Evolutionary conservation across 2,797 vertebrate species (phyloP), one percentile per base, ranked within the genome.

Genomic region (Sebastes paucispinis): DNA sequence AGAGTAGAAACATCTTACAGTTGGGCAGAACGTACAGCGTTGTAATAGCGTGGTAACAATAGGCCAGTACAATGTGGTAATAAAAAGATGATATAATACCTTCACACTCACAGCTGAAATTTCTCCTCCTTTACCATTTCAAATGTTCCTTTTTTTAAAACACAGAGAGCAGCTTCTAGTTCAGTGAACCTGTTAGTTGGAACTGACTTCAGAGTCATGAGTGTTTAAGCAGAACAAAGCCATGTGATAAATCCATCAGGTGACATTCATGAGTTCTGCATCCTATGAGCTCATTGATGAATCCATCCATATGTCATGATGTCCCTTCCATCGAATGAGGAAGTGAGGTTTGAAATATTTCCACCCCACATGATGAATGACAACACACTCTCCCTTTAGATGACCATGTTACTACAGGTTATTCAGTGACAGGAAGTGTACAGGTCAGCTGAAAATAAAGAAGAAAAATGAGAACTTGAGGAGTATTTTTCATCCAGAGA

Each of bases 311-410:
- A n/a, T n/a, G 32, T 4, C 14, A 31, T 16, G 3, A 47, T 18
- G 25, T 50, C 3, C 9, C 0, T 47, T 47, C 3, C 43, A 11
- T 8, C 3, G 18, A 27, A 66, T 31, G 55, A 69, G 70, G 80
- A 87, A 85, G 54, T 58, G 6, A 10, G 8, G 18, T n/a, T 16
- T 34, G 2, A 66, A 64, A 34, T 64, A 47, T 73, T 77, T 16
- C 55, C 31, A 18, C 10, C 8, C 34, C 90, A 74, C 81, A 81
- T 91, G 85, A 88, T 34, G n/a, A 62, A 82, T 73, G 34, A 67
- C n/a, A 31, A 20, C 50, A 77, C n/a, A 3, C n/a, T 66, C 16
- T 50, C 47, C 47, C 47, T 50, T 77, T 14, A 50, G 43, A 60
- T 32, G 2, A 4, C 34, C 22, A 9, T 50, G 63, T 67, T 57